phyloP scores from a whole-genome alignment of 2,797 vertebrate genomes.

The Nothura maculosa region DNA sequence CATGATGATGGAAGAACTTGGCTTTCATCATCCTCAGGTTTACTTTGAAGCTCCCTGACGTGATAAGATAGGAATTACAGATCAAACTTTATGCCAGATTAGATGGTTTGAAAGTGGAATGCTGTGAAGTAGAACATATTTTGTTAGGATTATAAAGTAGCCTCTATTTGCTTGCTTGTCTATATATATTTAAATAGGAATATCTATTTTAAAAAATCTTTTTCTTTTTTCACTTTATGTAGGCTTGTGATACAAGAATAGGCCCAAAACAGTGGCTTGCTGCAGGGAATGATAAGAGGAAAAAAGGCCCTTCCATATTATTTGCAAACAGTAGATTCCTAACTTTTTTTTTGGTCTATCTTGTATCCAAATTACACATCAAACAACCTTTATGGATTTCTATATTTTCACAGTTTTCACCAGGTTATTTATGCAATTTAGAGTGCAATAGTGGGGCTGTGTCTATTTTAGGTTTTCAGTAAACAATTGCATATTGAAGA shows the following conservation, averaged over 20 bases:
- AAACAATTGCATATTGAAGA: background rate
- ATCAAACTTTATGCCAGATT: background rate
- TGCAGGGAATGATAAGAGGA: background rate
- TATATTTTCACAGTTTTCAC: background rate
- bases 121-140: background rate
- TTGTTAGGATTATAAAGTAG: background rate
- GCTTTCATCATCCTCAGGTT: background rate
- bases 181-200: background rate
- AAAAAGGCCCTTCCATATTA: background rate
- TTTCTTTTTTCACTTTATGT: background rate
- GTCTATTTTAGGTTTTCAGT: background rate
- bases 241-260: background rate
- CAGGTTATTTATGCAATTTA: background rate
- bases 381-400: background rate
- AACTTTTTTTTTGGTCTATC: background rate
- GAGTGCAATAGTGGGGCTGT: rapidly evolving
- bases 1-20: background rate
- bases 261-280: background rate
- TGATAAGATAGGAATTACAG: background rate
- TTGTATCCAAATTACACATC: background rate
- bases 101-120: background rate
- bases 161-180: background rate
- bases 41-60: background rate
- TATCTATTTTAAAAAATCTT: background rate
- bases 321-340: background rate